A percentile compares a stretch with the other conserved stretches of the same genome.
phyloP scores from a whole-genome alignment of 2,888 invertebrate species.

The Anagyrus pseudococci region DNA sequence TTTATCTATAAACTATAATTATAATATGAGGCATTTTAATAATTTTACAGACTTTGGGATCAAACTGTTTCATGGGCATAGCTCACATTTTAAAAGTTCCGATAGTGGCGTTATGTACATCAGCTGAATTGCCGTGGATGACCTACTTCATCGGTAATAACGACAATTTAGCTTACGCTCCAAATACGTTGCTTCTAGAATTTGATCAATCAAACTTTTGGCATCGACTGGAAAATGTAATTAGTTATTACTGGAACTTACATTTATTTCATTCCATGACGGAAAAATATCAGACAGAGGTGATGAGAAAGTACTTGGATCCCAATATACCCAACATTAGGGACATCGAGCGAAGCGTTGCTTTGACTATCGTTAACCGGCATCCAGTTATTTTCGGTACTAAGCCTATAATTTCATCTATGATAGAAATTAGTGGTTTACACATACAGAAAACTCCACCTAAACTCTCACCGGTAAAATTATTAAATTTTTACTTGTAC shows the following conservation, averaged over 20 bases:
- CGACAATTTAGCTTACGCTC: constrained; percentile 33
- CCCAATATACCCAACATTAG: constrained; percentile 40
- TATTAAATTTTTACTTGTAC: background rate
- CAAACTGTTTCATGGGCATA: constrained; percentile 38
- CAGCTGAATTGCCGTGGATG: constrained; percentile 36
- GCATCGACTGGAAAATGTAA: constrained; percentile 35
- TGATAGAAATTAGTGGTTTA: constrained; percentile 39
- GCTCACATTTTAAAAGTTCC: constrained; percentile 40
- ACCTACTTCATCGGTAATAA: constrained; percentile 36
- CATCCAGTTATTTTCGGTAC: constrained; percentile 37
- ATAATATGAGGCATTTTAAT: background rate
- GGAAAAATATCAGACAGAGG: constrained; percentile 38
- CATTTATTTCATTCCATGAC: constrained; percentile 25
- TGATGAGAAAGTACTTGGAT: constrained; percentile 41
- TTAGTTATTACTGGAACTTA: constrained; percentile 1
- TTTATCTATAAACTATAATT: background rate
- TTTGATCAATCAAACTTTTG: constrained; percentile 28
- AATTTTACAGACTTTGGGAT: constrained; percentile 24
- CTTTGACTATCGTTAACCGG: constrained; percentile 39
- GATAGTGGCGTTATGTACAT: constrained; percentile 25
- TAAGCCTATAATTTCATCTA: constrained; percentile 28
- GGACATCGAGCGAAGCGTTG: constrained; percentile 39
- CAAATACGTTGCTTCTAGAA: constrained; percentile 9
- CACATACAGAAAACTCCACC: background rate
- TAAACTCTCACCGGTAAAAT: background rate